Evolutionary conservation across 1,140 invertebrate genomes (phyloP).

Genomic region (Chlorops oryzae): DNA sequence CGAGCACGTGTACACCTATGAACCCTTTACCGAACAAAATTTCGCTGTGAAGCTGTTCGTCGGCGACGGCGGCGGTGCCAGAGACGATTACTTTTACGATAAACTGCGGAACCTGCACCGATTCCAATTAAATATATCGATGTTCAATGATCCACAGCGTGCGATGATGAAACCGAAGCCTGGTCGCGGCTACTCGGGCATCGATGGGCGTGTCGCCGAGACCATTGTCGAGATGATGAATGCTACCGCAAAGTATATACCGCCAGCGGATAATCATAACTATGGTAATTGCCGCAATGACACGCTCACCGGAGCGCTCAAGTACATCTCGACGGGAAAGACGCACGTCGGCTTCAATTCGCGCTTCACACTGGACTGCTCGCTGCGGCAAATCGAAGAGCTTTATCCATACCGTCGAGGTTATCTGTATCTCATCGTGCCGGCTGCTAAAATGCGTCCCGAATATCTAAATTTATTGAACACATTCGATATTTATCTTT

Average conservation of each 20-base stretch:
- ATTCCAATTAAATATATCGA: conserved; percentile 29
- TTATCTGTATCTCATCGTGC: conserved; percentile 29
- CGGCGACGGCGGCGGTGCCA: background rate
- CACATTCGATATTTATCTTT: conserved; percentile 27
- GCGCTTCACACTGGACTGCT: conserved; percentile 32
- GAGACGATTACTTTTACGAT: conserved; percentile 16
- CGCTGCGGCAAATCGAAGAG: conserved; percentile 25
- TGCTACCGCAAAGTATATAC: conserved; percentile 29
- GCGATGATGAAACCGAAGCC: conserved; percentile 19
- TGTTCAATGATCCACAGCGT: conserved; percentile 30
- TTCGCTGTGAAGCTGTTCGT: conserved; percentile 15
- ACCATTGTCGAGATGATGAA: conserved; percentile 23
- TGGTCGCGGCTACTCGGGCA: conserved; percentile 19
- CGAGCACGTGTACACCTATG: conserved; percentile 25
- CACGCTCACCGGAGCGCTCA: conserved; percentile 27
- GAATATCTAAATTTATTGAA: conserved; percentile 34
- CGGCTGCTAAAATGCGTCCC: conserved; percentile 28
- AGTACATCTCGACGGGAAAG: conserved; percentile 19
- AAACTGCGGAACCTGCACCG: conserved; percentile 29
- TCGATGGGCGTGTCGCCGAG: conserved; percentile 29
- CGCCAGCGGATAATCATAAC: conserved; percentile 26
- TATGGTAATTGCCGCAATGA: conserved; percentile 33
- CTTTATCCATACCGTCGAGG: conserved; percentile 30
- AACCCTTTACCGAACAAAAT: conserved; percentile 28
- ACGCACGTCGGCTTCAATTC: conserved; percentile 33